Base-by-base conservation (phyloP, 2,113 vertebrate genomes). In the Pedionomus torquatus region DNA sequence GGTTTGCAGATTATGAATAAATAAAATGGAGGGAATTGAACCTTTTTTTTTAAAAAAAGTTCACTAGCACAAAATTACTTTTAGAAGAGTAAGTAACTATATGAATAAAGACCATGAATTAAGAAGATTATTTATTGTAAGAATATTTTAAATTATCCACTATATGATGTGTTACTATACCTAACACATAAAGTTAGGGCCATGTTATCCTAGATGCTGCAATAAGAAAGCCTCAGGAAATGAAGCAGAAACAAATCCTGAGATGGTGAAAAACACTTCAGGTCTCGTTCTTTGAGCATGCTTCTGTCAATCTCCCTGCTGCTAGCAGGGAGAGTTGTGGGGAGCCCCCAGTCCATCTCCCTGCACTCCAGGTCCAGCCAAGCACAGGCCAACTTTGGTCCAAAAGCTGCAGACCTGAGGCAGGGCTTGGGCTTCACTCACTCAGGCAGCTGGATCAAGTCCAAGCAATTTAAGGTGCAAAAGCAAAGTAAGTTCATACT, bases 1-100 rank as follows among this genome's bases (percentile, higher is more conserved):
- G 43, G 9, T 39, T 87, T 92, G 12, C 24, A 84, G 76, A 57
- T 92, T 75, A 95, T 92, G 43, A 95, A 95, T 92, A 92, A 93
- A 93, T 90, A 94, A 83, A 88, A 84, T 57, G 4, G 19, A 92
- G 13, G 20, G 26, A 87, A 87, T 18, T 70, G 2, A 83, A 64
- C 8, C 4, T 41, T 63, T 64, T 84, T n/a, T 20, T 4, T 2
- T 5, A 48, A 37, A 80, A 52, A 35, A 80, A 37, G 9, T 46
- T 80, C 49, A 60, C 26, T 60, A 33, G 43, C 10, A 81, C 2
- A 7, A 71, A 87, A 92, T 64, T 7, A 83, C 82, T 90, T 77
- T 78, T 28, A 81, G 68, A 88, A 60, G 3, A 31, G 28, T 37
- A 68, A 66, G 60, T 68, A 82, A 65, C n/a, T 48, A n/a, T 16